Base-by-base conservation (phyloP, 30 jellyfish, hydroid and myxozoan species). In the Hydractinia symbiolongicarpus region DNA sequence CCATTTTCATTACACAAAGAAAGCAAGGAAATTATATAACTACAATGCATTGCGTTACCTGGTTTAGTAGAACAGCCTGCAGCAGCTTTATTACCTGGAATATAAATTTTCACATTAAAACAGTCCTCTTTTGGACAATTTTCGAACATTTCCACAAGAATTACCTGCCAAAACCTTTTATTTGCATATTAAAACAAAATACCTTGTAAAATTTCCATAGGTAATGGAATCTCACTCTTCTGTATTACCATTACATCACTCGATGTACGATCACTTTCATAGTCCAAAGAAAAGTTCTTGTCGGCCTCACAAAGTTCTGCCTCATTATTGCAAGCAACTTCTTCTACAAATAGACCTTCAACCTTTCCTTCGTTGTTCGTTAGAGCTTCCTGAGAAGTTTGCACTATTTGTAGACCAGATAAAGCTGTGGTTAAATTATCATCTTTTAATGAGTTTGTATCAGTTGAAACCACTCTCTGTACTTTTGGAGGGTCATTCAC, bases 211-310 rank as follows among this genome's bases (percentile, higher is more conserved):
- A 55, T 49, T n/a, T 58, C 75, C 85, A 79, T 81, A 51, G 20
- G 17, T 4, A 58, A 66, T 19, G 73, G 5, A 17, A 7, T 49
- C 30, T 77, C 74, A 19, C 60, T 90, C 56, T 53, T 73, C 77
- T 61, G 64, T 53, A 89, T 86, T 53, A 89, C 95, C 61, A 89
- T 73, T 55, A 89, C 94, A 60, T 82, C 96, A 84, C 86, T 89
- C 4, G 82, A 90, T 9, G 83, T 50, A 40, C 61, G 79, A 14
- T 50, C 61, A 49, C 54, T 61, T 4, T 86, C 90, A 50, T 52
- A 58, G 5, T 51, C 83, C 11, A 52, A 13, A 54, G 11, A 13
- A 52, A 4, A 44, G 6, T 78, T 17, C 83, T 1, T 77, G 17
- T 15, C 54, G 6, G 10, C 73, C 53, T 15, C 75, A 44, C 21